Base-by-base conservation (phyloP, 2,888 invertebrate species). In the Oligia strigilis region DNA sequence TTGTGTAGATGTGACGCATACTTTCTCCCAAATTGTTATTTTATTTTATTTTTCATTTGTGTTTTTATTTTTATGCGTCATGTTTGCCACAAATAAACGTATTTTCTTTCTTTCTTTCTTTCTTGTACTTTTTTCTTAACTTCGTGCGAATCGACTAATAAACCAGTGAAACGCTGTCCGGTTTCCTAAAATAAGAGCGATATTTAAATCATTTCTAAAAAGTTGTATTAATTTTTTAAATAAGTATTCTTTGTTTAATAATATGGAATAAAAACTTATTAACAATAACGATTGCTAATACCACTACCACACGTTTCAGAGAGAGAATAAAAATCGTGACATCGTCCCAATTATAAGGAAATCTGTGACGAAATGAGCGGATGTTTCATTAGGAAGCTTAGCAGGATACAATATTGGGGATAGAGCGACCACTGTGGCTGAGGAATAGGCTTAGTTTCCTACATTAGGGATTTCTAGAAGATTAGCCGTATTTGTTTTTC, bases 321-420 rank as follows among this genome's bases (percentile, higher is more conserved):
- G 69, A 77, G 43, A 69, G 29, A 84, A 87, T 84, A 78, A 87
- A 85, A 87, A 84, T 78, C 72, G 81, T 82, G 74, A 84, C 86
- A 78, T 58, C 82, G 83, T 86, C 78, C 85, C 89, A 90, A 90
- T 91, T 88, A 90, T 88, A 83, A 78, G 88, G 81, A 87, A 90
- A 90, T 89, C 89, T 89, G 88, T 89, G 90, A 88, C 90, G 86
- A 91, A 92, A 92, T 93, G 92, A 92, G 87, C 90, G 91, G 91
- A 92, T 93, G 92, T 94, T 94, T 93, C 92, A 94, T 93, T 93
- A 93, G 89, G 92, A 83, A 88, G 91, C 91, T 92, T 91, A 91
- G 91, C 87, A 90, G 92, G 92, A 93, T 93, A 94, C 92, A 93
- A 94, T 94, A 94, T 93, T 87, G 91, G 85, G 84, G 67, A 84